A percentile compares a stretch with the other conserved stretches of the same genome.
Evolutionary conservation across 1,140 invertebrate genomes (phyloP).

Genomic region (Bombus consobrinus): DNA sequence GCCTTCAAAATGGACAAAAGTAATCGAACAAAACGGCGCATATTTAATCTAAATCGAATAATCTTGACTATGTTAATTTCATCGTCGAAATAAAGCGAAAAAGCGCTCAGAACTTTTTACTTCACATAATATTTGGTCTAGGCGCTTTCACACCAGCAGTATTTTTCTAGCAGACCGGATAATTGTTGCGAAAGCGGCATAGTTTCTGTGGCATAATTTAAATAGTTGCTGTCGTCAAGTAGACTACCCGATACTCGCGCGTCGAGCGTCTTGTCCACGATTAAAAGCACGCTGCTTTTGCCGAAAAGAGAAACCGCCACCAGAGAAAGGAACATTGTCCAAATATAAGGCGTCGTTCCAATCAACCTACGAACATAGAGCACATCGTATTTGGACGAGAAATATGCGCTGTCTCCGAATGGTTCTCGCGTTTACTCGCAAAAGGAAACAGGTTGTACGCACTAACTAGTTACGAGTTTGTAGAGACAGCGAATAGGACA

Average conservation of each 20-base stretch:
- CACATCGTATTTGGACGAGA: constrained; percentile 16
- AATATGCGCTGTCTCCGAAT: neutral
- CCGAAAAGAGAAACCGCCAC: constrained; percentile 51
- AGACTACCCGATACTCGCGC: constrained; percentile 40
- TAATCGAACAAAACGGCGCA: too few species aligned
- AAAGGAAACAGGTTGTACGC: constrained; percentile 19
- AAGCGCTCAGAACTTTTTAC: too few species aligned
- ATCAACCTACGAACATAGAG: neutral
- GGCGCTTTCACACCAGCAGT: constrained; percentile 54
- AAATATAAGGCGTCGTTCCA: constrained; percentile 32
- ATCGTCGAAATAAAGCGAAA: too few species aligned
- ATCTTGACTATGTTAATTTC: too few species aligned
- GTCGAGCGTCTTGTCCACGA: constrained; percentile 20
- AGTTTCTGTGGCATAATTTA: constrained; percentile 66
- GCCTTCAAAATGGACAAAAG: too few species aligned
- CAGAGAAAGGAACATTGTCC: constrained; percentile 56
- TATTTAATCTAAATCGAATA: too few species aligned
- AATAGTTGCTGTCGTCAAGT: constrained; percentile 62
- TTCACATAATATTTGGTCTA: constrained; percentile 21
- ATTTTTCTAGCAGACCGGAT: constrained; percentile 59
- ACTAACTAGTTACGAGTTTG: neutral
- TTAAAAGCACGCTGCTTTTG: constrained; percentile 11
- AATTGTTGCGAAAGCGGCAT: constrained; percentile 71
- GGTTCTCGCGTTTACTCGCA: neutral
- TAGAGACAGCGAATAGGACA: neutral